Percentiles rank a stretch among this genome's conserved stretches.
Conservation (phyloP, 2,888 invertebrate species). For the Sesia apiformis region DNA sequence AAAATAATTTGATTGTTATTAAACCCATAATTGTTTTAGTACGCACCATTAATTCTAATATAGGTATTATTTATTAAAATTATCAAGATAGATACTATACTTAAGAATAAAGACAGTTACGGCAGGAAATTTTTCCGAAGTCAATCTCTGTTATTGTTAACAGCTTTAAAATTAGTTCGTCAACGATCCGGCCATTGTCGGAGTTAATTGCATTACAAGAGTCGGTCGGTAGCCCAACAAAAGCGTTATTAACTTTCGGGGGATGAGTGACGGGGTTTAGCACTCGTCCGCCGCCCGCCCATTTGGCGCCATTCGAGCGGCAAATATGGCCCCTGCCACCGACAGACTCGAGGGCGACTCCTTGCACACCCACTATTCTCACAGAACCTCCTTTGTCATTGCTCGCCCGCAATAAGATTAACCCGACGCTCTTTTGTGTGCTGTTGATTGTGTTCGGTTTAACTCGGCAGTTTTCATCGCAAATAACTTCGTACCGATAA, state of each 20-base stretch:
- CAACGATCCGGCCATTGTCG: constrained; percentile 62
- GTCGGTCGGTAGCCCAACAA: constrained; percentile 55
- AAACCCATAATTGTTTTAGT: too few relatives aligned
- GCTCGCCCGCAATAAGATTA: constrained; percentile 57
- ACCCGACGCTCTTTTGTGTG: constrained; percentile 49
- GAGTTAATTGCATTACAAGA: constrained; percentile 73
- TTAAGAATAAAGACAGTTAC: too few relatives aligned
- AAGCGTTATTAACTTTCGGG: constrained; percentile 66
- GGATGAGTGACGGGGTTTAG: constrained; percentile 52
- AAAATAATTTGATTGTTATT: too few relatives aligned
- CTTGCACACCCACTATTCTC: constrained; percentile 23
- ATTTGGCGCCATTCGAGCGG: constrained; percentile 53
- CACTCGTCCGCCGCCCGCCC: constrained; percentile 32
- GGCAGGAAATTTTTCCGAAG: background rate
- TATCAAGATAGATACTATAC: too few relatives aligned
- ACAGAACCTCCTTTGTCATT: constrained; percentile 26
- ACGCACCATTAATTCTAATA: too few relatives aligned
- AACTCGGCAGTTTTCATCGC: constrained; percentile 38
- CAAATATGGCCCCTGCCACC: constrained; percentile 61
- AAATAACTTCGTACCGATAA: background rate
- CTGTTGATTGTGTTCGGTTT: constrained; percentile 51
- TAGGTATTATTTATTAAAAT: too few relatives aligned
- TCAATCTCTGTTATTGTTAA: background rate
- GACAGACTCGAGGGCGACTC: constrained; percentile 55
- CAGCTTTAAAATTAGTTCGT: constrained; percentile 64